Conservation (phyloP, 2,888 invertebrate genomes). For the Tenthredo distinguenda region DNA sequence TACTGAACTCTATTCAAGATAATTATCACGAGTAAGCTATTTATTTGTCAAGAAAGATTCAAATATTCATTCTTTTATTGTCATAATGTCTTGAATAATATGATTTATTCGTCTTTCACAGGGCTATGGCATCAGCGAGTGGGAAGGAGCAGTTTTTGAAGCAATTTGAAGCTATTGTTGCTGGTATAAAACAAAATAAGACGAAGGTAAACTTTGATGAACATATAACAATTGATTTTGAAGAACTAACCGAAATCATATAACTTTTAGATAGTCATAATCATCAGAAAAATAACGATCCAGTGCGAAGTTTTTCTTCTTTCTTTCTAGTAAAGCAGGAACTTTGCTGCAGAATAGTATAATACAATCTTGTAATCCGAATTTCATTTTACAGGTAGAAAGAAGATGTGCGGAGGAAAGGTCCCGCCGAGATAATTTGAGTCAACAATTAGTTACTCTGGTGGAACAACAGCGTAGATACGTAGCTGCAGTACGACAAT, state of each 20-base stretch:
- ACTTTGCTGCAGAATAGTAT: neutral
- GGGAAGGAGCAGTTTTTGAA: conserved; percentile 93
- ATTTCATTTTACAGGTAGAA: conserved; percentile 76
- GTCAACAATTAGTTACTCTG: conserved; percentile 81
- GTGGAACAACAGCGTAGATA: conserved; percentile 89
- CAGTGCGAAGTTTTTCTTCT: neutral
- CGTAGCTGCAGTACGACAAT: conserved; percentile 87
- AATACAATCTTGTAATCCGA: neutral
- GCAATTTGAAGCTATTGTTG: conserved; percentile 94
- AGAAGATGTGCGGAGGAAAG: conserved; percentile 84
- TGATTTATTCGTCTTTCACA: conserved; percentile 72
- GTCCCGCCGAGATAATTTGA: conserved; percentile 84
- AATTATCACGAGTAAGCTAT: conserved; percentile 89
- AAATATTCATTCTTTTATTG: neutral
- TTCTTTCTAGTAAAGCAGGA: neutral
- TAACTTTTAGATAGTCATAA: neutral
- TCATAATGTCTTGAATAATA: conserved; percentile 20
- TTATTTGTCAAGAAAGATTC: conserved; percentile 31
- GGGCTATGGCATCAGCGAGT: conserved; percentile 90
- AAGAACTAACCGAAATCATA: neutral
- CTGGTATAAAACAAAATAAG: conserved; percentile 93
- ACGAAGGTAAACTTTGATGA: conserved; percentile 82
- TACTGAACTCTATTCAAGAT: conserved; percentile 94
- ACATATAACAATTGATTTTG: neutral
- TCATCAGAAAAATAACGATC: neutral